Base-by-base conservation (phyloP, 1,140 invertebrate species). In the Phthorimaea operculella region DNA sequence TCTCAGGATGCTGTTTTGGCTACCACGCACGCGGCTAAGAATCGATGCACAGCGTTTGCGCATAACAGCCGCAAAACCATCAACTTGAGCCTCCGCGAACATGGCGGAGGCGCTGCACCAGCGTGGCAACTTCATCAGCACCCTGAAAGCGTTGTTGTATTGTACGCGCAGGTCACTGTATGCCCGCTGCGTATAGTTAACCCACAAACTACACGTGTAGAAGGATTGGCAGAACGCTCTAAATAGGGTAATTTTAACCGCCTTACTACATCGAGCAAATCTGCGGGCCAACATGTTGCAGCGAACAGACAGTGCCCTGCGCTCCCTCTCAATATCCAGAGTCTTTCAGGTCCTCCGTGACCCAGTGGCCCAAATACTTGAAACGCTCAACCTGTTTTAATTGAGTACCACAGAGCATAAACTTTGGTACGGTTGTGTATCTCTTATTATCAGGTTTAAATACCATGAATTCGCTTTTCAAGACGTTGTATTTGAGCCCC, bases 261-360 rank as follows among this genome's bases (percentile, higher is more conserved):
- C 33, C 12, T 11, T 33, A 7, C 8, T 42, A 51, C 49, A 57
- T 12, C 55, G 49, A 1, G 36, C 36, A 45, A 57, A 57, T 14
- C 55, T 39, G 17, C 55, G 48, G n/a, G 55, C 55, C 48, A 57
- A 33, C 55, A 51, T 57, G 49, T 57, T 51, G 18, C 48, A 44
- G 6, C 49, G 55, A 14, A 57, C 36, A 57, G 34, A 12, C 50
- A 57, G 21, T 15, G 48, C n/a, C 50, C 55, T 51, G n/a, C 49
- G 17, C 48, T 51, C 48, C 18, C 49, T 36, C 39, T 51, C 49
- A 1, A 55, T 50, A 11, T 50, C 48, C 12, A 11, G 9, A 12
- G n/a, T 50, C 48, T 1, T 11, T 49, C 11, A 51, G 4, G 33
- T 57, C 49, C n/a, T 51, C 34, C 17, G 55, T 51, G 48, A 57